These are phyloP conservation scores for Pelochelys cantorii DNA, from an alignment of 2,797 vertebrate species.

Conservation along the genomic window DNA sequence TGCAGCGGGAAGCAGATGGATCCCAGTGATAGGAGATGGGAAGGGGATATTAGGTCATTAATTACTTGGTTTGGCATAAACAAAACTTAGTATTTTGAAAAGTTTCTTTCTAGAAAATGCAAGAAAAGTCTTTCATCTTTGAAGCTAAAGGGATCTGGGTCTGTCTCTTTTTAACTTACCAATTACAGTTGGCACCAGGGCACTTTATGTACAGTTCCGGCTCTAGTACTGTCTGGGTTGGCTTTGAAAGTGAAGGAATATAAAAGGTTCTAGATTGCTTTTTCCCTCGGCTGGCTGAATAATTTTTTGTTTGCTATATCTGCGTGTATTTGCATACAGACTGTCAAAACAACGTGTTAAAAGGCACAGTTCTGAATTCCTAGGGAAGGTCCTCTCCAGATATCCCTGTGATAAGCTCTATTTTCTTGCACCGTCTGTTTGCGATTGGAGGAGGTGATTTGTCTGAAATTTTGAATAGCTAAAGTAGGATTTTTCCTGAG, in stretches of 20 bases:
- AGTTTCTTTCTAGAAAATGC: slow-evolving; percentile 62
- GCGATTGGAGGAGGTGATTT: background rate
- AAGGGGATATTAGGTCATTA: slow-evolving; percentile 83
- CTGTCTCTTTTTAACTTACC: background rate
- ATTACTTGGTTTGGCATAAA: slow-evolving; percentile 78
- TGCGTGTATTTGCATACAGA: background rate
- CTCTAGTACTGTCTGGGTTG: background rate
- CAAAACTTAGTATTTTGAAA: slow-evolving; percentile 76
- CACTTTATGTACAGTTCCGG: background rate
- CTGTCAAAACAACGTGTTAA: background rate
- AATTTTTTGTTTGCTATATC: background rate
- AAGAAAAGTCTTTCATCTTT: slow-evolving; percentile 60
- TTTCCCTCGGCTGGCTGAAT: background rate
- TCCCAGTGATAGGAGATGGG: slow-evolving; percentile 79
- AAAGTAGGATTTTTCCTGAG: background rate
- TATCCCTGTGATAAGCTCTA: background rate
- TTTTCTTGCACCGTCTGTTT: background rate
- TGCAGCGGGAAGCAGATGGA: slow-evolving; percentile 83
- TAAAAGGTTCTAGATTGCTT: background rate
- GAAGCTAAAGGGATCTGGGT: background rate
- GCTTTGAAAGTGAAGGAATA: background rate
- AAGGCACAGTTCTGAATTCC: background rate
- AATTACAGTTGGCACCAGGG: background rate
- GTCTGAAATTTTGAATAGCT: background rate
- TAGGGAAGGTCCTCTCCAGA: background rate